These are phyloP conservation scores for Oscheius sp. DNA, from an alignment of 2,888 invertebrate species.

Conservation along the genomic window DNA sequence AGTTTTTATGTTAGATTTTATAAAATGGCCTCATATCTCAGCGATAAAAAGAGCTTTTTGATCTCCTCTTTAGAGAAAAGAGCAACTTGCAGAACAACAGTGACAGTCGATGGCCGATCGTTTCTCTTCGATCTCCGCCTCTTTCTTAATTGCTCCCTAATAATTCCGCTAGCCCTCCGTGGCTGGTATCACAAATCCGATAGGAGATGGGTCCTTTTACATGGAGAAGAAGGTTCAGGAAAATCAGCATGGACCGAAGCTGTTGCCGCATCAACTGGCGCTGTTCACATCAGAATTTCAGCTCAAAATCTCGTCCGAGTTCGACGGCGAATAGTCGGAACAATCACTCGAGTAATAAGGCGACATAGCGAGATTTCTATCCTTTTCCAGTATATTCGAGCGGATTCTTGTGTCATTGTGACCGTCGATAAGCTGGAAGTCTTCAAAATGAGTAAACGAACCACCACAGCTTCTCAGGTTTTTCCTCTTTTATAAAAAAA, in stretches of 20 bases:
- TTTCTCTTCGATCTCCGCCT: slow-evolving; percentile 35
- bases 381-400: not conserved
- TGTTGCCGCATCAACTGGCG: slow-evolving; percentile 36
- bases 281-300: slow-evolving; percentile 40
- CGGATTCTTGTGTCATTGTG: slow-evolving; percentile 4
- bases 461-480: not conserved
- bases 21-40: too few relatives aligned
- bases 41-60: too few relatives aligned
- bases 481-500: not conserved
- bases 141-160: slow-evolving; percentile 30
- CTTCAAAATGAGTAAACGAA: not conserved
- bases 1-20: too few relatives aligned
- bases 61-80: too few relatives aligned
- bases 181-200: not conserved
- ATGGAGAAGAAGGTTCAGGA: slow-evolving; percentile 41
- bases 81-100: slow-evolving; percentile 23
- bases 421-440: slow-evolving; percentile 4
- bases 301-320: slow-evolving; percentile 33
- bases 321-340: slow-evolving; percentile 15
- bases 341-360: not conserved
- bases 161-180: slow-evolving; percentile 37
- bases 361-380: too few relatives aligned
- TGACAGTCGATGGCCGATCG: slow-evolving; percentile 21
- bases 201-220: slow-evolving; percentile 38
- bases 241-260: slow-evolving; percentile 52